Evolutionary conservation across 2,888 invertebrate genomes (phyloP), one percentile per base, ranked within the genome.

Genomic region (Tuta absoluta): DNA sequence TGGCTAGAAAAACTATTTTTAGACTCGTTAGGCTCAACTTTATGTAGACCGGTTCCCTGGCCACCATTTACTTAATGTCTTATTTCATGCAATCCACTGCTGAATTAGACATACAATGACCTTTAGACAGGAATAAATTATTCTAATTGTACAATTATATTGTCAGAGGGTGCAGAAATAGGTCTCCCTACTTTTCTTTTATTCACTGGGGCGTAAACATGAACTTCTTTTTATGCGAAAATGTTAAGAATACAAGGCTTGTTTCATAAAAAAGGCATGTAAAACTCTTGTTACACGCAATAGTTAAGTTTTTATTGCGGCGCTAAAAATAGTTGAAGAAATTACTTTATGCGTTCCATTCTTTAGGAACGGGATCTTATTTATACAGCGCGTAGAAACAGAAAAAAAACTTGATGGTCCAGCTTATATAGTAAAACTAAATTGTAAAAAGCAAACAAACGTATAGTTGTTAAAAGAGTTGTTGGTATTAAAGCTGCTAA

Each of bases 121-220:
- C 68, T 68, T 69, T 67, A 57, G 28, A 8, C 24, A 17, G 49
- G 63, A 65, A 65, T 65, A 65, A 62, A 63, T 63, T 61, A 64
- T 67, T 64, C 53, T 65, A 64, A 63, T 63, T 38, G 66, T 65
- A 65, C 68, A 76, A 75, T 77, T 77, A 72, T 68, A 67, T 66
- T 75, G 75, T 74, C 76, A 72, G 72, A 60, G 63, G 70, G 72
- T 74, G 69, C 74, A 69, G 72, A 68, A 72, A 75, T 72, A 74
- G 72, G 67, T 72, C 71, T 60, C 60, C 45, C 37, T 61, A 23
- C 21, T 60, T n/a, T 24, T n/a, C n/a, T 37, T 21, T n/a, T 19
- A 56, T 64, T 68, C 65, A 68, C 68, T 69, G 68, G 70, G 67
- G 70, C 71, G 72, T 72, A 69, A 21, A 61, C 21, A 41, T 61